Evolutionary conservation across 2,888 invertebrate species (phyloP).

Genomic region (Lissonota sp.): DNA sequence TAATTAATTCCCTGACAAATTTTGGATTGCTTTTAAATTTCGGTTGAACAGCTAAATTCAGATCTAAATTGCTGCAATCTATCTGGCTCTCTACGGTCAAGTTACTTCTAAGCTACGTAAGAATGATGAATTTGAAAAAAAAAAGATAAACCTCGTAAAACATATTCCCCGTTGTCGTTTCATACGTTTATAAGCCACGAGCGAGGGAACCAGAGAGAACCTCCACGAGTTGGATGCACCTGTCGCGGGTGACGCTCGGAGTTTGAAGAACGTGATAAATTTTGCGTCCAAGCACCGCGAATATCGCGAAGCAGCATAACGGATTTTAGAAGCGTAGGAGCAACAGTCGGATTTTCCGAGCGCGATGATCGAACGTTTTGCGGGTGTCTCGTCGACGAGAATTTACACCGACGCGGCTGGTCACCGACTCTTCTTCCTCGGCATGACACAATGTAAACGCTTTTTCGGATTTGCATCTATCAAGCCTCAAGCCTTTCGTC

Average conservation of each 20-base stretch:
- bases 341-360: constrained; percentile 49
- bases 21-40: too few species aligned
- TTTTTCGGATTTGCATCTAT: too few species aligned
- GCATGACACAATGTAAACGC: constrained; percentile 52
- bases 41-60: too few species aligned
- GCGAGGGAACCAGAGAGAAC: constrained; percentile 7
- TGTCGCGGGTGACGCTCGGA: constrained; percentile 56
- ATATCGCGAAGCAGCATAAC: constrained; percentile 36
- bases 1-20: too few species aligned
- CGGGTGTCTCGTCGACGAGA: constrained; percentile 55
- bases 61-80: too few species aligned
- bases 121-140: too few species aligned
- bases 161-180: constrained; percentile 12
- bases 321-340: constrained; percentile 23
- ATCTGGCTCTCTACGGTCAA: too few species aligned
- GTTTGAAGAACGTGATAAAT: constrained; percentile 67
- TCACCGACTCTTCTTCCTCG: constrained; percentile 58
- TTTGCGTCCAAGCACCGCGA: constrained; percentile 56
- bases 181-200: background rate
- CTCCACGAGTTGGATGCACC: constrained; percentile 58
- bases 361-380: constrained; percentile 61
- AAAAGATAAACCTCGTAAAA: too few species aligned
- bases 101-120: too few species aligned
- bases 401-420: constrained; percentile 64
- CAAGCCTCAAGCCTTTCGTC: constrained; percentile 27